phyloP scores from a whole-genome alignment of 2,888 invertebrate species.

The Machimus atricapillus region DNA sequence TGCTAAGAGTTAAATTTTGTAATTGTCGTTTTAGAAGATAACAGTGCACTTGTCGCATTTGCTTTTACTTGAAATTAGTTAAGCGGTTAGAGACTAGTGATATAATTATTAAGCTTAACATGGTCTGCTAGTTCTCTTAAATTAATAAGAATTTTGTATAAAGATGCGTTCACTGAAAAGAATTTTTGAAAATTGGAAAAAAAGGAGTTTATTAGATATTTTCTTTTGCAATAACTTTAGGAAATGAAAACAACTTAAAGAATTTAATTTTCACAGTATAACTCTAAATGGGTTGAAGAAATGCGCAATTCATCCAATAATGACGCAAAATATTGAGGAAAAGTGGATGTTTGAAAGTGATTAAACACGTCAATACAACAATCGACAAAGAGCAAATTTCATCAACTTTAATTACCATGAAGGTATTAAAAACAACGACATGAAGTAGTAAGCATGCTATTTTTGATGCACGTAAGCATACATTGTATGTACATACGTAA shows the following conservation, averaged over 20 bases:
- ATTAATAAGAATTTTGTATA: background rate
- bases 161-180: slow-evolving; percentile 38
- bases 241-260: background rate
- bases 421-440: no score
- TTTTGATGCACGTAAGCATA: no score
- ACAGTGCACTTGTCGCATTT: background rate
- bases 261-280: slow-evolving; percentile 10
- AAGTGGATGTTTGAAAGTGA: background rate
- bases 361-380: background rate
- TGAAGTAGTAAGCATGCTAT: no score
- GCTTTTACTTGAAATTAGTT: background rate
- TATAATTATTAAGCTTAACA: slow-evolving; percentile 8
- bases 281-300: slow-evolving; percentile 4
- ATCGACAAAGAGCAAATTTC: no score
- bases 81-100: slow-evolving; percentile 4
- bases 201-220: background rate
- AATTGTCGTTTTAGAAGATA: background rate
- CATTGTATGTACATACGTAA: no score
- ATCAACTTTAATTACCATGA: no score
- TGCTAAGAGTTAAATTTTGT: slow-evolving; percentile 1
- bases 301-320: background rate
- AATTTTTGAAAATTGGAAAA: background rate
- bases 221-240: background rate
- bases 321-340: background rate
- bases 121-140: background rate